These are phyloP conservation scores for Ectemnius lituratus DNA, from an alignment of 2,888 invertebrate genomes.

Conservation along the genomic window DNA sequence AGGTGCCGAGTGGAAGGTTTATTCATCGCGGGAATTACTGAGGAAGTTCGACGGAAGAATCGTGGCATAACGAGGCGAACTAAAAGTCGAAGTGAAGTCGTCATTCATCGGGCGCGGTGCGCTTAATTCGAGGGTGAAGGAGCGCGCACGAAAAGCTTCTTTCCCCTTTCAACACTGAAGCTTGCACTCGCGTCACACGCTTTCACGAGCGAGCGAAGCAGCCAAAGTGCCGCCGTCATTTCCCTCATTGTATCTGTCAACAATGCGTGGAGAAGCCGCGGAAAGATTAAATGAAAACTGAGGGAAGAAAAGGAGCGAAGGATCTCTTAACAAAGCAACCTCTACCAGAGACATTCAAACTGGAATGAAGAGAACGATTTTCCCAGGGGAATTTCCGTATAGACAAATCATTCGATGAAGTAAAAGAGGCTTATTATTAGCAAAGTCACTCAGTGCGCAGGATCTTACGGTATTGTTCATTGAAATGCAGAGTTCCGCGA, in stretches of 20 bases:
- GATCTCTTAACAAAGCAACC: too few species aligned
- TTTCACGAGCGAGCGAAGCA: conserved; percentile 8
- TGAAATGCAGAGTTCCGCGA: too few species aligned
- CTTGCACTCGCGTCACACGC: conserved; percentile 20
- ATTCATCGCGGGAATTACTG: conserved; percentile 7
- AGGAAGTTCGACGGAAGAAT: neutral
- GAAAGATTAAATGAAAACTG: too few species aligned
- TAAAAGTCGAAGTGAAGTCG: conserved; percentile 33
- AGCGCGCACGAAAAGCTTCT: neutral
- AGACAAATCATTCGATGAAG: too few species aligned
- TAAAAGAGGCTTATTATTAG: too few species aligned
- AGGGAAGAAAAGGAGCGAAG: neutral
- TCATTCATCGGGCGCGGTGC: conserved; percentile 24
- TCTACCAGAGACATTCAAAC: too few species aligned
- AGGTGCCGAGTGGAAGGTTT: neutral
- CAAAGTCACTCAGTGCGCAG: too few species aligned
- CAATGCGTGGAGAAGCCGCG: neutral
- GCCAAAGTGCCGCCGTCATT: conserved; percentile 13
- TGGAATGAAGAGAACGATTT: too few species aligned
- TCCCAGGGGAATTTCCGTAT: too few species aligned
- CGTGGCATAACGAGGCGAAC: conserved; percentile 6
- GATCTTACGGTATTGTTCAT: too few species aligned
- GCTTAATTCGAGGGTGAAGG: conserved; percentile 30
- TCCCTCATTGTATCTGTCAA: conserved; percentile 25
- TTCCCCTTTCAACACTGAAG: too few species aligned